Evolutionary conservation across 2,113 vertebrate genomes (phyloP).

Genomic region (Edolisoma coerulescens): DNA sequence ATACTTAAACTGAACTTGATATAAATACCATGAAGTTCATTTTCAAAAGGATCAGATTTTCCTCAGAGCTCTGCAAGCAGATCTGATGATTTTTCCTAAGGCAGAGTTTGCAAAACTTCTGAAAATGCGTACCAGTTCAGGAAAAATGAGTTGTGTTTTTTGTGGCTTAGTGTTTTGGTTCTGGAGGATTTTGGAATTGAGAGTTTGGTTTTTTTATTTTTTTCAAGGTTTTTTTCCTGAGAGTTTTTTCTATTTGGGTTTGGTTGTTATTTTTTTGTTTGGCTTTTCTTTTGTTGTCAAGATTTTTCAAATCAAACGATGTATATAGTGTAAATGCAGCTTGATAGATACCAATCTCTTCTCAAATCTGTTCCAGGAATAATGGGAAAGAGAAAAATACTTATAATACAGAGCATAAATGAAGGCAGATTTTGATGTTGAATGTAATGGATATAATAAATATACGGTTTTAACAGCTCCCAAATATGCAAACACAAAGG

Average conservation of each 20-base stretch:
- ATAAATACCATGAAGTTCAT: not conserved
- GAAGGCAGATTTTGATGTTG: not conserved
- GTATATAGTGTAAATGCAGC: not conserved
- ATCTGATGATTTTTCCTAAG: not conserved
- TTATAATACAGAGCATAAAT: not conserved
- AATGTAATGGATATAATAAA: not conserved
- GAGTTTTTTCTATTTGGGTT: not conserved
- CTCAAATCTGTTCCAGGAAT: not conserved
- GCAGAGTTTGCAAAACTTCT: not conserved
- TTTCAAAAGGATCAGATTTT: not conserved
- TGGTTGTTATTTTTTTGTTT: not conserved
- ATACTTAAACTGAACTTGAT: not conserved
- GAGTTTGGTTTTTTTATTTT: not conserved
- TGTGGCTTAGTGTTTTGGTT: not conserved
- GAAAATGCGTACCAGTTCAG: not conserved
- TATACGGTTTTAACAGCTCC: not conserved
- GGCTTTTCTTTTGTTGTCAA: not conserved
- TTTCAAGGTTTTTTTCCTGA: not conserved
- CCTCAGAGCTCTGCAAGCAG: not conserved
- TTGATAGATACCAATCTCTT: not conserved
- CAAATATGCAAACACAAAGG: not conserved
- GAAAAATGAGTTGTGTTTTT: not conserved
- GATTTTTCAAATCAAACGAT: not conserved
- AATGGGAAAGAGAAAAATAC: not conserved
- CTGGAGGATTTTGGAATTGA: no score